Base-by-base conservation (phyloP, 2,888 invertebrate species). In the Tromatobia lineatoria region DNA sequence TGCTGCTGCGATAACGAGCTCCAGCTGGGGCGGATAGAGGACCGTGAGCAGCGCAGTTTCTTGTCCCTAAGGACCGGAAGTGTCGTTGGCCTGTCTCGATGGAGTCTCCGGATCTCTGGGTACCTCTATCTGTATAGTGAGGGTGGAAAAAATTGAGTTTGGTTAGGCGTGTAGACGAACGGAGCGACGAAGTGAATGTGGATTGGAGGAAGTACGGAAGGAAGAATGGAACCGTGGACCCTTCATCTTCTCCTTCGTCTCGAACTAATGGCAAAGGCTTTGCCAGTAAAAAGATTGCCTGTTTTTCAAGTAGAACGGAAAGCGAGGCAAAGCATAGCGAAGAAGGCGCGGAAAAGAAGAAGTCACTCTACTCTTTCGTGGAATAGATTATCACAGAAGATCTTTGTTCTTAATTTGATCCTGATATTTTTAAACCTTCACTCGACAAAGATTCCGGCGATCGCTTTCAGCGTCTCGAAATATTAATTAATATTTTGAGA, bases 131-230 rank as follows among this genome's bases (percentile, higher is more conserved):
- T 50, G 74, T 57, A 52, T 64, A 23, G 64, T 8, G 20, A 29
- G 66, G 76, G 66, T 64, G 23, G 25, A 61, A 67, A 79, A 77
- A 88, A 89, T 90, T 86, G 85, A 84, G 82, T 88, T 87, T 86
- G 73, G 81, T 34, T 67, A 70, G 71, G 23, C 73, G 38, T 20
- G 23, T 47, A 67, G 61, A 13, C 54, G 57, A 74, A 66, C 29
- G 57, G 57, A 73, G 11, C 45, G 29, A 45, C 67, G 38, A 2
- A 20, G 57, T 64, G 15, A 47, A 61, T 11, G 8, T 69, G 45
- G 38, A 45, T 20, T 38, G 6, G 38, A 74, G 67, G 25, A 45
- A 78, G 15, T 8, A 69, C 15, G 10, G 59, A 69, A 57, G 34
- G 34, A 50, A 20, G 34, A n/a, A n/a, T n/a, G 67, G 47, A 66